Evolutionary conservation across 2,888 invertebrate genomes (phyloP).

Genomic region (Aphodius granarius): DNA sequence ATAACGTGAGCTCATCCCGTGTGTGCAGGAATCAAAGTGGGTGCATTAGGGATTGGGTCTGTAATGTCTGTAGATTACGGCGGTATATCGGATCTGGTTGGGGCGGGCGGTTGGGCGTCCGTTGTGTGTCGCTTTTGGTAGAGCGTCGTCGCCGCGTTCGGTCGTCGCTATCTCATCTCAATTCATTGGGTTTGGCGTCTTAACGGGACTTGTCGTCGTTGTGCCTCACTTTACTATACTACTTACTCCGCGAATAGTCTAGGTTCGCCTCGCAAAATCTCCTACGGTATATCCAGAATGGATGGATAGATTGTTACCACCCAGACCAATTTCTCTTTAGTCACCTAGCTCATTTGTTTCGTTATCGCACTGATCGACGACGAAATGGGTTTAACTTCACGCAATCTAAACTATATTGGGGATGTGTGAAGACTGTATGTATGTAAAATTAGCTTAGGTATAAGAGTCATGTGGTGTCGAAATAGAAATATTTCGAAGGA

Average conservation of each 20-base stretch:
- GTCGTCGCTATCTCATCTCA: slow-evolving; percentile 31
- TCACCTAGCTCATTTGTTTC: too few relatives aligned
- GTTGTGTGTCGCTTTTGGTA: slow-evolving; percentile 16
- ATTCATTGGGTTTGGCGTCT: slow-evolving; percentile 31
- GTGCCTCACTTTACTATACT: slow-evolving; percentile 5
- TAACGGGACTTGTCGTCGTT: slow-evolving; percentile 20
- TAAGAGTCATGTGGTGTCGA: too few relatives aligned
- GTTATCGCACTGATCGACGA: too few relatives aligned
- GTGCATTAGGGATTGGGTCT: slow-evolving; percentile 41
- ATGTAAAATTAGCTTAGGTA: too few relatives aligned
- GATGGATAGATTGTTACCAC: too few relatives aligned
- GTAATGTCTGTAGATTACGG: slow-evolving; percentile 42
- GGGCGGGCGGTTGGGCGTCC: slow-evolving; percentile 20
- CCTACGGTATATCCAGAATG: background rate
- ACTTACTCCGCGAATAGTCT: background rate
- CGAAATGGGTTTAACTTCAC: too few relatives aligned
- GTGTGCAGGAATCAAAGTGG: slow-evolving; percentile 42
- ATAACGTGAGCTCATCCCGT: slow-evolving; percentile 35
- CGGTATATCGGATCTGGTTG: slow-evolving; percentile 35
- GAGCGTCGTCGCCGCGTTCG: slow-evolving; percentile 22
- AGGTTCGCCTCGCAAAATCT: background rate
- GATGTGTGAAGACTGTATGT: too few relatives aligned
- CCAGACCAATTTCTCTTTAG: too few relatives aligned
- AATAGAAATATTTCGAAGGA: too few relatives aligned
- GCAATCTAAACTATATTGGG: too few relatives aligned